phyloP scores from a whole-genome alignment of 2,797 vertebrate species.

The Aldrovandia affinis region DNA sequence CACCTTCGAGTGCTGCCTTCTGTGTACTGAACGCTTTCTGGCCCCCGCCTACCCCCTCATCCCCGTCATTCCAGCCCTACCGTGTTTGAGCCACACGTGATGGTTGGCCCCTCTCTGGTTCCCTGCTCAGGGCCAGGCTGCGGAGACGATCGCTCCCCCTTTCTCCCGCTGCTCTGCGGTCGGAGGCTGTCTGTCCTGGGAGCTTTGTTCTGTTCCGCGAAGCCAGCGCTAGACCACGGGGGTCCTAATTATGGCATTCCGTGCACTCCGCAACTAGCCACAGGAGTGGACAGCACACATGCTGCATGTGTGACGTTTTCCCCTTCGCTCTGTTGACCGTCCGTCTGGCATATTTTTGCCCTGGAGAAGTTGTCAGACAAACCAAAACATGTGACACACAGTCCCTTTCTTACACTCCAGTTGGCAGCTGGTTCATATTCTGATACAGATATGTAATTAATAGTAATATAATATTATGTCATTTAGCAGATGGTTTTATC shows the following conservation, averaged over 20 bases:
- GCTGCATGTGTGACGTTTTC: neutral
- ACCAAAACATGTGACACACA: neutral
- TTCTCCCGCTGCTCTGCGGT: neutral
- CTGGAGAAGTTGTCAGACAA: neutral
- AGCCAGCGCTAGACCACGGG: neutral
- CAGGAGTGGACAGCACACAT: neutral
- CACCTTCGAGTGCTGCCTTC: neutral
- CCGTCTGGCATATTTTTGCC: neutral
- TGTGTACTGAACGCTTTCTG: too few relatives aligned
- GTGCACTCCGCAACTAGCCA: neutral
- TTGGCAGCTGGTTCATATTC: neutral
- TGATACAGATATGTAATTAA: neutral
- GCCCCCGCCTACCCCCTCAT: too few relatives aligned
- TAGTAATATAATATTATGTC: too few relatives aligned
- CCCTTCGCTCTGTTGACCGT: neutral
- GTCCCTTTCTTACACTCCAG: neutral
- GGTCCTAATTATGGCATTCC: constrained; percentile 2
- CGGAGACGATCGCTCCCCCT: neutral
- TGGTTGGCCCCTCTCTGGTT: too few relatives aligned
- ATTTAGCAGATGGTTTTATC: too few relatives aligned
- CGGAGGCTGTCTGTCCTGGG: neutral
- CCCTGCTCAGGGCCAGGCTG: neutral
- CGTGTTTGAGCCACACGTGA: neutral
- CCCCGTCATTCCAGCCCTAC: neutral
- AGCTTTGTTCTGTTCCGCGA: neutral